Evolutionary conservation across 1,140 invertebrate species (phyloP), one percentile per base, ranked within the genome.

Genomic region (Ceratina australensis): DNA sequence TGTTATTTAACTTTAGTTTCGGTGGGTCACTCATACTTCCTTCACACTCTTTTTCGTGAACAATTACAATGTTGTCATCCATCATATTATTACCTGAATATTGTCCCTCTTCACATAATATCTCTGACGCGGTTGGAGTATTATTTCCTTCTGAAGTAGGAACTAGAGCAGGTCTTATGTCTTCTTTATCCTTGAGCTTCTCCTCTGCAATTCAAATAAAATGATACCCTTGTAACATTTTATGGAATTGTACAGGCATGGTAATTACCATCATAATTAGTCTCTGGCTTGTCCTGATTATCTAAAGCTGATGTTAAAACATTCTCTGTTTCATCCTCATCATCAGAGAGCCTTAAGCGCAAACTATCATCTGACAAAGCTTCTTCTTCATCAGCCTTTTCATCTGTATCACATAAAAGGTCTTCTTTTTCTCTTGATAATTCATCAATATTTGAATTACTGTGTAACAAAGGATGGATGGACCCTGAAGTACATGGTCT

Each of bases 341-440:
- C 90, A 81, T 92, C 91, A 20, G 90, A 91, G n/a, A 90, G 57
- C 81, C 87, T 90, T 68, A 92, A 89, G 67, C 89, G 88, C 24
- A 91, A 84, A 76, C 89, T 90, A 68, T 90, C 90, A 81, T 91
- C 89, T 12, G 90, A 90, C 1, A 90, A 71, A 57, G 83, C 85
- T 72, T 91, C 88, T 54, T 92, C 91, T 57, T 89, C 90, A 67
- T 92, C 90, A 20, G 86, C 88, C 54, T 84, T 84, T 28, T 91
- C 89, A 67, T 86, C 87, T 66, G 59, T 64, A 60, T 82, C 82
- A 68, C 81, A 90, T 60, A 91, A 88, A 60, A 87, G 75, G 28
- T 89, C 86, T 22, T 88, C 87, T 75, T 86, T 85, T 67, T 90
- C 84, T 80, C 86, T 89, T 49, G 84, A 73, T 75, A 86, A 79